These are phyloP conservation scores for Pandemis corylana DNA, from an alignment of 2,888 invertebrate genomes.

Conservation along the genomic window DNA sequence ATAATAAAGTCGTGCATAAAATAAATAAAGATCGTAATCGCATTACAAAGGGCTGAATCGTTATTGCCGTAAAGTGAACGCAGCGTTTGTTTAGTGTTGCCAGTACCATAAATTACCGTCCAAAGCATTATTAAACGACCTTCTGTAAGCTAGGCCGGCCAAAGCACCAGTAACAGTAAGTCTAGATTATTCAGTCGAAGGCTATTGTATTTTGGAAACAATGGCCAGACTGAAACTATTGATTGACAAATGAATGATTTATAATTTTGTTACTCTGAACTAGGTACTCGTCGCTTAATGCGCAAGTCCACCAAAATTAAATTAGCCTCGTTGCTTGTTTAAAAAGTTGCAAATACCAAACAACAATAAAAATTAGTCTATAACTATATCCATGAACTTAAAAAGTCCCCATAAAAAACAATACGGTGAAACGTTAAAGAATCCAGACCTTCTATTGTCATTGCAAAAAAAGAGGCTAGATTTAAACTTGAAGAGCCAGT, in stretches of 20 bases:
- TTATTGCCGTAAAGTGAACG: background rate
- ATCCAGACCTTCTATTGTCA: background rate
- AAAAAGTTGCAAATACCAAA: background rate
- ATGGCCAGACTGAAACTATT: slow-evolving; percentile 17
- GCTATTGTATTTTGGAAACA: slow-evolving; percentile 31
- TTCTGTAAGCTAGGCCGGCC: background rate
- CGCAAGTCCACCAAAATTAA: background rate
- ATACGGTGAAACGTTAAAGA: background rate
- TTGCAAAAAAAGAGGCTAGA: slow-evolving; percentile 4
- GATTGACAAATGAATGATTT: slow-evolving; percentile 16
- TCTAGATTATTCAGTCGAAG: slow-evolving; percentile 37
- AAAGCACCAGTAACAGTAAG: background rate
- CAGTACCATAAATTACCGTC: background rate
- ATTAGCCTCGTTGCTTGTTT: too few relatives aligned
- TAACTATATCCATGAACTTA: background rate
- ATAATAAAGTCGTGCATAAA: background rate
- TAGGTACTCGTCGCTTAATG: background rate
- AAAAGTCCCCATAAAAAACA: background rate
- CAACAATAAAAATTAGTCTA: background rate
- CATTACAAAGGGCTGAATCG: background rate
- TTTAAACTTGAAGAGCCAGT: slow-evolving; percentile 25
- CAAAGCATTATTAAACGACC: slow-evolving; percentile 10
- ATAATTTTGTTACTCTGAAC: slow-evolving; percentile 6
- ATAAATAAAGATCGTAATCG: background rate
- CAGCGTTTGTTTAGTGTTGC: background rate